Conservation (phyloP, 2,888 invertebrate species). For the Nasonia oneida region DNA sequence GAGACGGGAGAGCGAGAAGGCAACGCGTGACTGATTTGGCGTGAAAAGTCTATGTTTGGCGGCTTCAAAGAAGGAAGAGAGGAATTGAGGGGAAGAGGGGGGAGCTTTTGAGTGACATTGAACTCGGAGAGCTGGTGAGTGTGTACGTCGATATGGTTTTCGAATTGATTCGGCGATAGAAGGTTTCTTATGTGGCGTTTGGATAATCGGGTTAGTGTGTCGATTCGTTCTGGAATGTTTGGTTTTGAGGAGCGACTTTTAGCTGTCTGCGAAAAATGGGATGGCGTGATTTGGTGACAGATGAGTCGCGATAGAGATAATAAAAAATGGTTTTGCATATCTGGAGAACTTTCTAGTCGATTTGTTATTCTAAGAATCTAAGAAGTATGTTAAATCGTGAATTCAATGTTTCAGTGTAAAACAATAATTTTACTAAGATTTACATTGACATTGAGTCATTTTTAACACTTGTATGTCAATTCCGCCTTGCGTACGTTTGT, state of each 20-base stretch:
- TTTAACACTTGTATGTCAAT: conserved; percentile 19
- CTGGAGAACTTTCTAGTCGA: no score
- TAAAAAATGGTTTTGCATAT: no score
- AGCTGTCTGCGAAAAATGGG: no score
- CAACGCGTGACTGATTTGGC: background rate
- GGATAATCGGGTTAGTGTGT: conserved; percentile 14
- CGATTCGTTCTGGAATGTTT: background rate
- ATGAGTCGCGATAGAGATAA: no score
- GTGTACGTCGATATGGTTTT: background rate
- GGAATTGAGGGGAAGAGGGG: background rate
- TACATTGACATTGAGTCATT: conserved; percentile 21
- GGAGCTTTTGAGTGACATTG: conserved; percentile 19
- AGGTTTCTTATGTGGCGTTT: background rate
- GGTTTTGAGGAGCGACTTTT: no score
- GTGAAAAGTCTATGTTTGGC: background rate
- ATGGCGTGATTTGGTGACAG: no score
- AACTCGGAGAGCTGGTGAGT: background rate
- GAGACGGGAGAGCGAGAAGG: background rate
- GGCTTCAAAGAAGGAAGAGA: background rate
- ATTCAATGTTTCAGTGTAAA: conserved; percentile 9
- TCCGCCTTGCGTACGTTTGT: background rate
- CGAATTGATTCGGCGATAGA: background rate
- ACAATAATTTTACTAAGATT: background rate
- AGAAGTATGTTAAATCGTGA: background rate
- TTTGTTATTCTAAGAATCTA: no score